phyloP scores from a whole-genome alignment of 2,888 invertebrate species.

The Germaria angustata region DNA sequence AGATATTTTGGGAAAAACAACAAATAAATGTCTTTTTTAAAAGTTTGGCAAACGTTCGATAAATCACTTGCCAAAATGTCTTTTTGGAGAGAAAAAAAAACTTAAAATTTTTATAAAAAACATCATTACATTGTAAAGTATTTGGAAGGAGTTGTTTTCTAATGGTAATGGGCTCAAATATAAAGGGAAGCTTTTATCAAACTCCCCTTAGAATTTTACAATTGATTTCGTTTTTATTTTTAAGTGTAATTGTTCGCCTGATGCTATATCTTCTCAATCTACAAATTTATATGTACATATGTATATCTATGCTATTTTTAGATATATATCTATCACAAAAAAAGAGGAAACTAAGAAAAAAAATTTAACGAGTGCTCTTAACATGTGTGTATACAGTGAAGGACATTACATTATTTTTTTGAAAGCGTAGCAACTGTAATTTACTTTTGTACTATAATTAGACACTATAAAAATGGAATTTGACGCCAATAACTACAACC shows the following conservation, averaged over 20 bases:
- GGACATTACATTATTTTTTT: no score
- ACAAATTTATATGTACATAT: slow-evolving; percentile 28
- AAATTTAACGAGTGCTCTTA: neutral
- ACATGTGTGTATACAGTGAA: slow-evolving; percentile 19
- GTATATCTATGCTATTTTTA: slow-evolving; percentile 36
- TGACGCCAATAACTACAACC: no score
- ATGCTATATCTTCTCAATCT: slow-evolving; percentile 10
- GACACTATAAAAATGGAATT: no score
- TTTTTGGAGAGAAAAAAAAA: slow-evolving; percentile 8
- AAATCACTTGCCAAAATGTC: slow-evolving; percentile 64
- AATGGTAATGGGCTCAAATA: slow-evolving; percentile 62
- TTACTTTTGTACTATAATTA: no score
- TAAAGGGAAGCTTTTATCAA: slow-evolving; percentile 48
- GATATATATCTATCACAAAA: slow-evolving; percentile 47
- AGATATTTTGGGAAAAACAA: slow-evolving; percentile 42
- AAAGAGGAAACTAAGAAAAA: neutral
- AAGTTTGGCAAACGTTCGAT: slow-evolving; percentile 67
- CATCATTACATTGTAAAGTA: slow-evolving; percentile 44
- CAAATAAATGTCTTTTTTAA: slow-evolving; percentile 67
- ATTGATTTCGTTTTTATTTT: slow-evolving; percentile 47
- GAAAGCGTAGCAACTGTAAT: no score
- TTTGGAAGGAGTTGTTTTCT: slow-evolving; percentile 55
- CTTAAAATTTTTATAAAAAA: slow-evolving; percentile 17
- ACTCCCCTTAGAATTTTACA: slow-evolving; percentile 60
- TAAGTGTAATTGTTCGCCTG: neutral